Percentiles rank a stretch among this genome's conserved stretches.
Evolutionary conservation across 2,797 vertebrate species (phyloP).

Genomic region (Arctocebus calabarensis): DNA sequence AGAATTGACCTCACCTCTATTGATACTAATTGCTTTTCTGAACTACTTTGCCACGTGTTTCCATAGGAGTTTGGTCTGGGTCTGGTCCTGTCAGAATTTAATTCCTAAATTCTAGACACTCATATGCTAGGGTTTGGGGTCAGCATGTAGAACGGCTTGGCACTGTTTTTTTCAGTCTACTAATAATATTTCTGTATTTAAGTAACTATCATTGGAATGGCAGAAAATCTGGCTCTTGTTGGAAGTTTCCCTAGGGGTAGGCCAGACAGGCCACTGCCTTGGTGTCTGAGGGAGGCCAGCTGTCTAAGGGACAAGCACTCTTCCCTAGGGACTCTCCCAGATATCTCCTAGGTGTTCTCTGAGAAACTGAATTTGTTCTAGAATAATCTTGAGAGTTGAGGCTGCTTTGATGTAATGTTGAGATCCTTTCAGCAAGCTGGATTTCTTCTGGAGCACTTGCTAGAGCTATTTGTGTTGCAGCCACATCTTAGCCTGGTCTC

Average conservation of each 20-base stretch:
- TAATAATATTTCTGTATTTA: neutral
- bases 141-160: neutral
- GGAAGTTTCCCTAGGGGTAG: neutral
- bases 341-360: neutral
- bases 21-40: neutral
- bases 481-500: neutral
- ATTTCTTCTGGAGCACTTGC: neutral
- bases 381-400: neutral
- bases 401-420: neutral
- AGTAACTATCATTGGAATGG: neutral
- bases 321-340: neutral
- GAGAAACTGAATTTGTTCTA: neutral
- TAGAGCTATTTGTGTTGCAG: neutral
- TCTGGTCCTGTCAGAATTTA: neutral
- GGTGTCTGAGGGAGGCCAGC: neutral
- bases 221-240: neutral
- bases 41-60: neutral
- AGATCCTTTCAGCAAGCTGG: neutral
- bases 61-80: neutral
- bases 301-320: neutral
- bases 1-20: neutral
- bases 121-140: neutral
- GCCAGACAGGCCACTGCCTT: neutral
- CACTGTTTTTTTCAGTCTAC: neutral
- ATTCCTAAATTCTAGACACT: neutral